Conservation (phyloP, 2,113 vertebrate genomes). For the Periophthalmus modestus region DNA sequence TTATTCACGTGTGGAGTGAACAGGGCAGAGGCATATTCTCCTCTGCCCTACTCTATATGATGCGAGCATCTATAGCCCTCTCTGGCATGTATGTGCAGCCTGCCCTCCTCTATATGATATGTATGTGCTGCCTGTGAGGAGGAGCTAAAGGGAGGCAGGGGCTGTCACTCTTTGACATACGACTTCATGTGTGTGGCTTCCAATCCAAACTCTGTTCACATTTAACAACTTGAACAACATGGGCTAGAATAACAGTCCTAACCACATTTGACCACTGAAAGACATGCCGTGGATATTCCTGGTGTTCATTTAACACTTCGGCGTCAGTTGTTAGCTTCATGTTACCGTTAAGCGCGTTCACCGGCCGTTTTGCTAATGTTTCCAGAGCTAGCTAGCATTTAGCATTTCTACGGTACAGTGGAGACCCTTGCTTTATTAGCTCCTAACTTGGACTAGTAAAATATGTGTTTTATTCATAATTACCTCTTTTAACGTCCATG, state of each 20-base stretch:
- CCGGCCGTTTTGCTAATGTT: neutral
- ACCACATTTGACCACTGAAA: accelerated
- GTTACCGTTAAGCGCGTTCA: neutral
- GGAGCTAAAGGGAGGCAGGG: constrained; percentile 18
- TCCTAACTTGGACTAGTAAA: neutral
- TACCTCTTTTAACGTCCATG: neutral
- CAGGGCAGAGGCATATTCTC: neutral
- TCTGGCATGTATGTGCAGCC: neutral
- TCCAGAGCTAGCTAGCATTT: neutral
- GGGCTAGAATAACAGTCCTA: neutral
- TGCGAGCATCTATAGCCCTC: neutral
- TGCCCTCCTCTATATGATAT: too few species aligned
- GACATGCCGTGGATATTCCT: accelerated
- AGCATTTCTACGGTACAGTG: neutral
- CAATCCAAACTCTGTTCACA: constrained; percentile 17
- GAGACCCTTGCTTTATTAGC: neutral
- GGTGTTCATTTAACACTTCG: constrained; percentile 25
- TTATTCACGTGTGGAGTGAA: neutral
- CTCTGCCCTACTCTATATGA: neutral
- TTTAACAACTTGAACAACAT: accelerated
- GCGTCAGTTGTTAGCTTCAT: neutral
- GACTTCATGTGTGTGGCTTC: neutral
- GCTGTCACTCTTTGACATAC: constrained; percentile 17
- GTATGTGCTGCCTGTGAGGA: neutral
- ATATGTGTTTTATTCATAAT: neutral